phyloP scores from a whole-genome alignment of 2,113 vertebrate species.

The Mormyrus iriodes region DNA sequence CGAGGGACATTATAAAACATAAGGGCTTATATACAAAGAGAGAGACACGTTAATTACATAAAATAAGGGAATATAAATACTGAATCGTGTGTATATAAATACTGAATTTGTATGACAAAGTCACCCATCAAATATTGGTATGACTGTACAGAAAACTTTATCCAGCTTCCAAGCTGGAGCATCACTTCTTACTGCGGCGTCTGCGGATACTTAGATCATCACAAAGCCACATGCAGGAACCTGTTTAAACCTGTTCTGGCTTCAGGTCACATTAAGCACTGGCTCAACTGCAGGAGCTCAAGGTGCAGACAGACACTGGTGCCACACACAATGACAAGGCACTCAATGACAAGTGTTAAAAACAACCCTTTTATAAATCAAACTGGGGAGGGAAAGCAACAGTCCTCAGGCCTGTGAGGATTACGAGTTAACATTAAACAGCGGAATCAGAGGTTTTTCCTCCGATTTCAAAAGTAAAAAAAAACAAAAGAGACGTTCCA shows the following conservation, averaged over 20 bases:
- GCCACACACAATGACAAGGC: neutral
- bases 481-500: neutral
- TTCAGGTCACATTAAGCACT: neutral
- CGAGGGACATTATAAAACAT: neutral
- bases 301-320: neutral
- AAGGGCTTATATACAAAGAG: neutral
- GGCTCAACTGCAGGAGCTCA: neutral
- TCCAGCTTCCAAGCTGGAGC: neutral
- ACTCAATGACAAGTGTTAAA: neutral
- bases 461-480: neutral
- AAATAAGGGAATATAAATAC: neutral
- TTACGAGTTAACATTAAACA: neutral
- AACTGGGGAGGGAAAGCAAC: neutral
- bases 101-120: neutral
- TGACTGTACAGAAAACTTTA: neutral
- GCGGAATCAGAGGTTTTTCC: neutral
- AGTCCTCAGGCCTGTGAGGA: neutral
- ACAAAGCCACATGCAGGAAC: neutral
- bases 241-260: neutral
- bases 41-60: neutral
- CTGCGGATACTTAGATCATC: neutral
- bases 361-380: neutral
- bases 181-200: neutral
- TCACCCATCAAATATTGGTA: neutral
- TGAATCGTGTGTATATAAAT: no score